Percentiles rank a stretch among this genome's conserved stretches.
These are phyloP conservation scores for Epinotia demarniana DNA, from an alignment of 2,888 invertebrate species.

Conservation along the genomic window DNA sequence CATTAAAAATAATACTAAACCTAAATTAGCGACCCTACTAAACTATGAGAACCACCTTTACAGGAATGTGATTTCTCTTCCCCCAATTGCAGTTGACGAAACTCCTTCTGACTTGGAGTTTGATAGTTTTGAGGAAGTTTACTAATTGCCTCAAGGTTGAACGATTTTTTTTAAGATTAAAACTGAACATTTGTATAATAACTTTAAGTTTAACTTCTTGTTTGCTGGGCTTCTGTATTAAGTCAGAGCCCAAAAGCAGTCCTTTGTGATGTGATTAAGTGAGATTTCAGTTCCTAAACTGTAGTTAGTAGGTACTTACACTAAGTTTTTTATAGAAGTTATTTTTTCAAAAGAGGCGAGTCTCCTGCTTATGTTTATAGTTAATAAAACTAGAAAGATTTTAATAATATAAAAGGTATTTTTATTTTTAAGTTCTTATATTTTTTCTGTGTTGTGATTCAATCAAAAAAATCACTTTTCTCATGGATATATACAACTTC, in stretches of 20 bases:
- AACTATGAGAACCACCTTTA: slow-evolving; percentile 34
- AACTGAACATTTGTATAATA: background rate
- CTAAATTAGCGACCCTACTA: slow-evolving; percentile 30
- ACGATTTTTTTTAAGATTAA: background rate
- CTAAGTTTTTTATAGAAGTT: background rate
- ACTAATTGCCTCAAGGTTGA: background rate
- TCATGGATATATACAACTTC: background rate
- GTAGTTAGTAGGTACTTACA: background rate
- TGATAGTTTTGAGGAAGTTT: slow-evolving; percentile 1
- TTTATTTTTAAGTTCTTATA: slow-evolving; percentile 6
- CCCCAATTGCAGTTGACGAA: slow-evolving; percentile 1
- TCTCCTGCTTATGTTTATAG: background rate
- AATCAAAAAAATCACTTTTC: background rate
- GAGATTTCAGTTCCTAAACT: slow-evolving; percentile 3
- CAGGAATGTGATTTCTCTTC: background rate
- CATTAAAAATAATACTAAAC: background rate
- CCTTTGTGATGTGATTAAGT: slow-evolving; percentile 1
- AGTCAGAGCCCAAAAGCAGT: background rate
- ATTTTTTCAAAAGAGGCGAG: background rate
- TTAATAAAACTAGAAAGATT: slow-evolving; percentile 20
- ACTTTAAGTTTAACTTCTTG: background rate
- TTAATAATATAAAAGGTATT: background rate
- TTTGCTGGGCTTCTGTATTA: background rate
- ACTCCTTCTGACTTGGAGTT: slow-evolving; percentile 9
- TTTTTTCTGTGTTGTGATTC: background rate